phyloP scores from a whole-genome alignment of 2,113 vertebrate genomes.

The Natator depressus region DNA sequence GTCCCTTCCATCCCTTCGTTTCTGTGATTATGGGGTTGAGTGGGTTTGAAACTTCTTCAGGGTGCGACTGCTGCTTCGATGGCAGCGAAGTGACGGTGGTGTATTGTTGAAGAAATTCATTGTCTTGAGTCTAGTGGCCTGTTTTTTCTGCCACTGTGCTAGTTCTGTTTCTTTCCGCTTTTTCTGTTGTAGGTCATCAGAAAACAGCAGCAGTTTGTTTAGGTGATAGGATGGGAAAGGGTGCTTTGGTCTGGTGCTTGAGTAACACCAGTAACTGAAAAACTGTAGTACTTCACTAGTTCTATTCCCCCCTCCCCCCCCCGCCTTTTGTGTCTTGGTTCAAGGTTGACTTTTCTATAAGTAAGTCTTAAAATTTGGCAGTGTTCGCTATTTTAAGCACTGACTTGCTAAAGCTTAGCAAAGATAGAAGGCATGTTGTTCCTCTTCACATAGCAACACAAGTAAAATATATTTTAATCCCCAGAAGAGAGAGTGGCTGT shows the following conservation, averaged over 20 bases:
- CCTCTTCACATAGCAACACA: neutral
- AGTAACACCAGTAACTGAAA: neutral
- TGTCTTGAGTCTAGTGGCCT: neutral
- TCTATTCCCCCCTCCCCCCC: neutral
- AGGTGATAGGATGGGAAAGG: too few species aligned
- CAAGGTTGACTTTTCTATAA: neutral
- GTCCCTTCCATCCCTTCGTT: too few species aligned
- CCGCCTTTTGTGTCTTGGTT: neutral
- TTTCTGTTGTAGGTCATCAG: neutral
- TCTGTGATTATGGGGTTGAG: too few species aligned
- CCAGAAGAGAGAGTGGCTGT: neutral
- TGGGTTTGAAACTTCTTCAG: too few species aligned
- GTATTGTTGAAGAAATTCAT: accelerated
- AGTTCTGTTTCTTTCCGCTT: neutral
- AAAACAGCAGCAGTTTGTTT: neutral
- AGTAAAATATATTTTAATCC: neutral
- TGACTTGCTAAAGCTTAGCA: conserved; percentile 23
- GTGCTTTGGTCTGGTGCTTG: neutral
- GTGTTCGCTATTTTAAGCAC: neutral
- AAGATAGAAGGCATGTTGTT: neutral
- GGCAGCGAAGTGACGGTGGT: neutral
- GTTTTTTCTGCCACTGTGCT: neutral
- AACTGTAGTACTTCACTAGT: neutral
- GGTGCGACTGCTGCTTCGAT: neutral
- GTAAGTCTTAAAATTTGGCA: neutral